phyloP scores from a whole-genome alignment of 1,140 invertebrate species.

The Pogonognathellus flavescens region DNA sequence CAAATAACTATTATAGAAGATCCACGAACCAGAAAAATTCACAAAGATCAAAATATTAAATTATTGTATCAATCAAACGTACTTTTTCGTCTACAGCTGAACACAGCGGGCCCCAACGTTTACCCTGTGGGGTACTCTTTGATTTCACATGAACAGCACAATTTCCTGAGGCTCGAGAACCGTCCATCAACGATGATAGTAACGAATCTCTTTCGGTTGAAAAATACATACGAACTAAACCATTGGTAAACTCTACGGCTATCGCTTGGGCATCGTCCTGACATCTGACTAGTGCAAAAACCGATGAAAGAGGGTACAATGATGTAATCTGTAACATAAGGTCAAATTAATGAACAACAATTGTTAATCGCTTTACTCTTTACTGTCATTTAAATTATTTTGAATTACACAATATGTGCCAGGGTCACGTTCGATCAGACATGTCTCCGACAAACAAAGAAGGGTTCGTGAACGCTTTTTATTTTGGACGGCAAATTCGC shows the following conservation, averaged over 20 bases:
- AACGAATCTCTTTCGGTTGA: constrained; percentile 93
- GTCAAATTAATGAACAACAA: background rate
- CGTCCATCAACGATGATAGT: constrained; percentile 94
- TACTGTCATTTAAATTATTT: background rate
- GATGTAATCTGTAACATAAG: constrained; percentile 56
- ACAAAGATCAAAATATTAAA: constrained; percentile 1
- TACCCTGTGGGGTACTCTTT: constrained; percentile 83
- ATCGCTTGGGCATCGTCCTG: constrained; percentile 94
- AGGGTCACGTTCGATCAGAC: constrained; percentile 95
- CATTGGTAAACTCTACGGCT: constrained; percentile 94
- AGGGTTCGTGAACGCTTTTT: constrained; percentile 81
- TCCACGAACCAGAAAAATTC: too few relatives aligned
- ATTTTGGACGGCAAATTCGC: constrained; percentile 94
- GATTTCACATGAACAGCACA: constrained; percentile 97
- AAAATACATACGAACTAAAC: constrained; percentile 87
- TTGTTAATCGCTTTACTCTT: background rate
- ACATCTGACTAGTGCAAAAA: constrained; percentile 89
- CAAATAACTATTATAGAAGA: too few relatives aligned
- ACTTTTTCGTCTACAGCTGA: constrained; percentile 93
- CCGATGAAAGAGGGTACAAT: constrained; percentile 70
- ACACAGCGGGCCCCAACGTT: constrained; percentile 89
- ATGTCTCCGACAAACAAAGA: constrained; percentile 95
- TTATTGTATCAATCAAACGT: background rate
- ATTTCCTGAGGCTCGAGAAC: constrained; percentile 95
- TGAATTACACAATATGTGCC: constrained; percentile 81